Evolutionary conservation across 2,113 vertebrate genomes (phyloP), one percentile per base, ranked within the genome.

Genomic region (Ceyx margarethae): DNA sequence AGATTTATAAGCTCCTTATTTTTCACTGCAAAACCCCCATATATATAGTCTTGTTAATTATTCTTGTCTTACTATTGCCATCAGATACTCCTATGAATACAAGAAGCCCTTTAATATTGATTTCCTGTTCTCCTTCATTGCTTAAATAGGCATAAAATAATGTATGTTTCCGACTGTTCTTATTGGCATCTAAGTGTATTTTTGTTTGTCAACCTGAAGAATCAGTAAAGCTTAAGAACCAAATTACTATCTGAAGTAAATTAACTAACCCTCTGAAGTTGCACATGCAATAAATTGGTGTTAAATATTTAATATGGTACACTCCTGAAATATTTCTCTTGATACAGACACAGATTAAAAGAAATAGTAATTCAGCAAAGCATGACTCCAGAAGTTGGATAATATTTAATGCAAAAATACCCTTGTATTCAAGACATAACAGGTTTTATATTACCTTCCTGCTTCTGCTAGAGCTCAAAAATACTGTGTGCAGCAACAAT

Each of bases 101-200:
- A 67, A 89, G 56, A 87, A 92, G 8, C 15, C 31, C 25, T 89
- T 81, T 90, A 43, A 19, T 86, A 90, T 35, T 81, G 77, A 79
- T 94, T 94, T 91, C 42, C 53, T 88, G 18, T 75, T 85, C n/a
- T 54, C 15, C 33, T 80, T 81, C 43, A 29, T 87, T 77, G 54
- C 37, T 76, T 88, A 87, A 93, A 81, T 20, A 90, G 53, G 28
- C 62, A 56, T 89, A 87, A 93, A 87, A 35, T 77, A 73, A 77
- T 48, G 22, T 54, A 53, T 60, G 21, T 60, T 35, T 76, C 13
- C 29, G 25, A 79, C 78, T 84, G 29, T 61, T 93, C 72, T 69
- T 72, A 56, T 46, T 90, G 66, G n/a, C 29, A 40, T 89, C 37
- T 73, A 71, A 81, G 42, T 84, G 15, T 67, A 81, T 69, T 80